Conservation (phyloP, 2,797 vertebrate species). For the Podarcis lilfordi region DNA sequence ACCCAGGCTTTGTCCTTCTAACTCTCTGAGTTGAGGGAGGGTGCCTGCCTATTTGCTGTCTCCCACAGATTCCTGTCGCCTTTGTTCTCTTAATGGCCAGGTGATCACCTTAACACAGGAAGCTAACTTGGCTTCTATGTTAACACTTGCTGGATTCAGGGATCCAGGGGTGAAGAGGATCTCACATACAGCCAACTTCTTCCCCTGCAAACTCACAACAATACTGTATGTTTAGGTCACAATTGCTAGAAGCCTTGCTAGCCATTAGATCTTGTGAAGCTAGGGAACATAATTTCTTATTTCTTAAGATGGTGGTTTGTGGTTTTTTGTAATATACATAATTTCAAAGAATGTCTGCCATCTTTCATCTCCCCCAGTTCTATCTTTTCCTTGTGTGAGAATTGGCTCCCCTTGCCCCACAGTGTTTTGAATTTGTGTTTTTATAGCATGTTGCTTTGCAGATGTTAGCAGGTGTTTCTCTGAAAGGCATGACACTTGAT, state of each 20-base stretch:
- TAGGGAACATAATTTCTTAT: background rate
- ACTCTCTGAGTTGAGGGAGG: no score
- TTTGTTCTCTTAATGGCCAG: no score
- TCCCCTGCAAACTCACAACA: background rate
- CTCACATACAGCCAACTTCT: no score
- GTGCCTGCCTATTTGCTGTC: no score
- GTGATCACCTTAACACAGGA: no score
- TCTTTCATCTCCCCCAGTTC: conserved; percentile 21
- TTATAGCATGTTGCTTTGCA: background rate
- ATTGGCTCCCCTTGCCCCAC: background rate
- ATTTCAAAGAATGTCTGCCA: background rate
- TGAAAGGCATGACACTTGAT: fast-evolving
- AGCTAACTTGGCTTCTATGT: no score
- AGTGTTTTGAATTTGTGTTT: background rate
- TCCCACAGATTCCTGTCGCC: no score
- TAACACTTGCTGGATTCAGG: no score
- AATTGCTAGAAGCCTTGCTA: conserved; percentile 19
- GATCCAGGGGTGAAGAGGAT: no score
- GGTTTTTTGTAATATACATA: conserved; percentile 11
- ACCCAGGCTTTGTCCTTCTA: no score
- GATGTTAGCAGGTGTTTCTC: background rate
- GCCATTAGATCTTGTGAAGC: fast-evolving
- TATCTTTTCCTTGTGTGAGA: conserved; percentile 1
- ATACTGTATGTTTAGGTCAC: background rate
- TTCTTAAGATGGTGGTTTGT: background rate